Conservation (phyloP, 2,797 vertebrate species). For the Tenualosa thibaudeaui region DNA sequence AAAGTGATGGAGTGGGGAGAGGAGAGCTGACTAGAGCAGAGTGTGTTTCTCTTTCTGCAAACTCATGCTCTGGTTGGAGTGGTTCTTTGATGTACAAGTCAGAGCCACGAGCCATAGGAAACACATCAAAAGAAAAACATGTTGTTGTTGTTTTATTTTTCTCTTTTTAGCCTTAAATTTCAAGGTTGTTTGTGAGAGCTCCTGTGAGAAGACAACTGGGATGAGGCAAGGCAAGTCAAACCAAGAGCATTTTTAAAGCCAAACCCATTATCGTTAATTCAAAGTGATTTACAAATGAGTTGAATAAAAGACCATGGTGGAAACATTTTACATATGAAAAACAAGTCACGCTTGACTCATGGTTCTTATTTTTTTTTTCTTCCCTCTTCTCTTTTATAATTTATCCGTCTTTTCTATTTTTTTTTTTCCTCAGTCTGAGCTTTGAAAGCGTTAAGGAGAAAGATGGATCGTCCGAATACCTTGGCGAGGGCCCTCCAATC, state of each 20-base stretch:
- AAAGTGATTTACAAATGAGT: conserved; percentile 43
- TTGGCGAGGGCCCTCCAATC: conserved; percentile 86
- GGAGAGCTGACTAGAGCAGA: neutral
- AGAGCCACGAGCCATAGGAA: neutral
- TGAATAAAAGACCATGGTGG: conserved; percentile 70
- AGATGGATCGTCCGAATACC: neutral
- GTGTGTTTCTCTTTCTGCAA: neutral
- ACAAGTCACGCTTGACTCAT: neutral
- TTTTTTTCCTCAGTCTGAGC: conserved; percentile 13
- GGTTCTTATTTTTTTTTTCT: neutral
- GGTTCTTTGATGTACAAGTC: conserved; percentile 1
- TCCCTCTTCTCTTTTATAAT: neutral
- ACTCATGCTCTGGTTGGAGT: neutral
- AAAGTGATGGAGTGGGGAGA: too few species aligned
- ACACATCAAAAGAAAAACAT: neutral
- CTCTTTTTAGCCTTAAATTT: neutral
- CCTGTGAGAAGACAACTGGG: neutral
- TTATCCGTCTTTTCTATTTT: neutral
- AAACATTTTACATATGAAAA: neutral
- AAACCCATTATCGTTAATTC: too few species aligned
- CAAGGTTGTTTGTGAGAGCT: neutral
- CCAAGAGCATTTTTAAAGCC: too few species aligned
- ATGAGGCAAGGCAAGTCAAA: too few species aligned
- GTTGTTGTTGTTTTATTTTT: neutral
- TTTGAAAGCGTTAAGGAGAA: neutral